Evolutionary conservation across 2,113 vertebrate genomes (phyloP), one percentile per base, ranked within the genome.

Genomic region (Megaleporinus macrocephalus): DNA sequence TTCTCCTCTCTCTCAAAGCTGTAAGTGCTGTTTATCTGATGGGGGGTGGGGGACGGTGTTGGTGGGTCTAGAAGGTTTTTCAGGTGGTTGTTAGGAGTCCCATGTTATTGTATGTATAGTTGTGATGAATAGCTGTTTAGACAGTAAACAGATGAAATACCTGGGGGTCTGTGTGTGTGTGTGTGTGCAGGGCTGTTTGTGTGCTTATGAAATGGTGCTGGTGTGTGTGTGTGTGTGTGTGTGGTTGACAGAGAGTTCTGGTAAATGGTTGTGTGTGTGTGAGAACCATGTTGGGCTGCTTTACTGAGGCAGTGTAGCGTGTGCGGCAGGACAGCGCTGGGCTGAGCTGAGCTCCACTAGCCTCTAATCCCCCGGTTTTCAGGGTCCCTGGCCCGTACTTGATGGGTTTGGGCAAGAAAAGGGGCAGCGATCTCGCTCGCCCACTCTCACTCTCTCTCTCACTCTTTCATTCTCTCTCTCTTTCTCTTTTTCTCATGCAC

Each of bases 331-430:
- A 91, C 92, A 87, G 94, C 93, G 94, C 94, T 90, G 92, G 94
- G 95, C 93, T 79, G 30, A 89, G 83, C 89, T 86, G 86, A 88
- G 86, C 87, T 87, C 84, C 84, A 86, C 91, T 93, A 95, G 91
- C 94, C 94, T 95, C 93, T 99, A 99, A 98, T 98, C 97, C 96
- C 91, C 92, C 86, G 95, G 95, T 97, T 98, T 99, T 99, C 97
- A 98, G 94, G 90, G 96, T 95, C 96, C 97, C 92, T 99, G 97
- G 98, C 95, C 97, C 95, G 95, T 97, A 97, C 95, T 96, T 98
- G 97, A 99, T 98, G 96, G 94, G 96, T 95, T 96, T 97, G 95
- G 96, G 97, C 95, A 98, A 98, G 97, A 97, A 96, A 95, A 92
- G 95, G 92, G 94, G 91, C 94, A 93, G 89, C 92, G 91, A 94